Conservation (phyloP, 2,797 vertebrate genomes). For the Paguma larvata region DNA sequence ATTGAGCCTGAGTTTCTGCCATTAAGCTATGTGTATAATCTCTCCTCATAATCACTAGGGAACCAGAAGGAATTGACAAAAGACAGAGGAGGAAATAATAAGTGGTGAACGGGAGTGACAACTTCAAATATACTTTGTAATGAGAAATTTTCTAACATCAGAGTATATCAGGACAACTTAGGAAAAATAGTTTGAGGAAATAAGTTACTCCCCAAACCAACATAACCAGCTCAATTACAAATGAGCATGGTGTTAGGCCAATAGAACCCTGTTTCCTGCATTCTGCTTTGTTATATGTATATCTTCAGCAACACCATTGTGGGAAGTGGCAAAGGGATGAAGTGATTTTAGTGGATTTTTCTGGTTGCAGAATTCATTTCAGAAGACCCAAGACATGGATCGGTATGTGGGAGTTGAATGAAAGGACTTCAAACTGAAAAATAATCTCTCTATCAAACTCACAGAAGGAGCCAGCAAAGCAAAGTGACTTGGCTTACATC, state of each 20-base stretch:
- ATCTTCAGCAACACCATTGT: neutral
- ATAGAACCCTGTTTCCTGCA: neutral
- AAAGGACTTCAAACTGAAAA: conserved; percentile 81
- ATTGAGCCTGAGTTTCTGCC: conserved; percentile 49
- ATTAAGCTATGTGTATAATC: conserved; percentile 32
- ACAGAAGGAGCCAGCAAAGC: conserved; percentile 71
- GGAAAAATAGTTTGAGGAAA: conserved; percentile 23
- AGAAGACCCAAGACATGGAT: conserved; percentile 74
- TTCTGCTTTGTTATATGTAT: neutral
- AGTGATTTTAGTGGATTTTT: conserved; percentile 73
- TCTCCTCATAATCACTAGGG: conserved; percentile 1
- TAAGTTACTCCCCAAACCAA: neutral
- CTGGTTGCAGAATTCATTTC: conserved; percentile 81
- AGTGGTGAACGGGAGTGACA: neutral
- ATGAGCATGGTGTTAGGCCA: conserved; percentile 15
- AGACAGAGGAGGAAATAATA: neutral
- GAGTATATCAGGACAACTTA: neutral
- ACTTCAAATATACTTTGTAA: conserved; percentile 37
- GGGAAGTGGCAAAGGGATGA: conserved; percentile 49
- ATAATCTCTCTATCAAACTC: conserved; percentile 73
- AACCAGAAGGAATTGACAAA: conserved; percentile 35
- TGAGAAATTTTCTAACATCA: conserved; percentile 32
- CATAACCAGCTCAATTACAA: conserved; percentile 58
- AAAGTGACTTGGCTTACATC: conserved; percentile 76
- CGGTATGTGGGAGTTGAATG: conserved; percentile 73